Evolutionary conservation across 2,797 vertebrate genomes (phyloP).

Genomic region (Danio aesculapii): DNA sequence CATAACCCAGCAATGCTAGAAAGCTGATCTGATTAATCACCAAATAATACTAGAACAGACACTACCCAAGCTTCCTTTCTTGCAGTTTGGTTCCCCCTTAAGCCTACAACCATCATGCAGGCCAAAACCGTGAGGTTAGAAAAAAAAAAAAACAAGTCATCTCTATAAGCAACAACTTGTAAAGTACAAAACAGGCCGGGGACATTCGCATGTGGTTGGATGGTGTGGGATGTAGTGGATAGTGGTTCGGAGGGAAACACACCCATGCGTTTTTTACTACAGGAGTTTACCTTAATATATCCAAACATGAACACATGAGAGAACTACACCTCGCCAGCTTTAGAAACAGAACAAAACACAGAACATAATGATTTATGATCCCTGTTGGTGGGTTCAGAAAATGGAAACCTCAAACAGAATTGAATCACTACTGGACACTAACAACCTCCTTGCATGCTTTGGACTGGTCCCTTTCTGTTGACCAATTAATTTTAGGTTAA

Average conservation of each 20-base stretch:
- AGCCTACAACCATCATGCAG: slow-evolving; percentile 56
- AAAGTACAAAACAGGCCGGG: slow-evolving; percentile 66
- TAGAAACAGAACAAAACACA: slow-evolving; percentile 61
- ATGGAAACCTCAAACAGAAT: background rate
- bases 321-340: slow-evolving; percentile 65
- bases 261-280: slow-evolving; percentile 55
- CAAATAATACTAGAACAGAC: slow-evolving; percentile 1
- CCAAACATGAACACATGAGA: slow-evolving; percentile 68
- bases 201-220: slow-evolving; percentile 35
- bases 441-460: slow-evolving; percentile 9
- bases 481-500: slow-evolving; percentile 46
- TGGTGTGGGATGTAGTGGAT: slow-evolving; percentile 46
- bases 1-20: slow-evolving; percentile 36
- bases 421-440: background rate
- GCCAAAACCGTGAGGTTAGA: slow-evolving; percentile 58
- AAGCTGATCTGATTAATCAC: background rate
- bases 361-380: slow-evolving; percentile 59
- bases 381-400: slow-evolving; percentile 26
- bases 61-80: slow-evolving; percentile 7
- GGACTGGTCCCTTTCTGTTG: background rate
- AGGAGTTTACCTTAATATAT: slow-evolving; percentile 71
- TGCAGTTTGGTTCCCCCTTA: background rate
- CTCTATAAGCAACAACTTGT: slow-evolving; percentile 68
- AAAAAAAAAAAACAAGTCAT: slow-evolving; percentile 59
- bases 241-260: slow-evolving; percentile 30